Percentiles rank a stretch among this genome's conserved stretches.
These are phyloP conservation scores for Nyleta sp. DNA, from an alignment of 2,888 invertebrate species.

Conservation along the genomic window DNA sequence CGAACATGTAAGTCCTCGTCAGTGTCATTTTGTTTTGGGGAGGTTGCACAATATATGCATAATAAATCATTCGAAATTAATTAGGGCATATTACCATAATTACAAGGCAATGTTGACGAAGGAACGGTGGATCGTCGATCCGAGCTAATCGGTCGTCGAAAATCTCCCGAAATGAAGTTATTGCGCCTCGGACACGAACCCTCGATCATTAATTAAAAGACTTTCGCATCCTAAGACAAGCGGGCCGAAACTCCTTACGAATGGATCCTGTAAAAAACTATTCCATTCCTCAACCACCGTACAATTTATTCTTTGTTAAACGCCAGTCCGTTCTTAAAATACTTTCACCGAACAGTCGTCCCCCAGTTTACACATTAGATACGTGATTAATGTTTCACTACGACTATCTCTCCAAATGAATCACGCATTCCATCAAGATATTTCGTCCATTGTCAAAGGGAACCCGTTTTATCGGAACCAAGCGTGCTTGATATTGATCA, in stretches of 20 bases:
- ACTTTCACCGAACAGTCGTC: slow-evolving; percentile 34
- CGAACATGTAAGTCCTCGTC: slow-evolving; percentile 17
- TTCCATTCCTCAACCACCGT: too few species aligned
- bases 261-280: background rate
- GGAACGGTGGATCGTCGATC: slow-evolving; percentile 29
- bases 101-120: slow-evolving; percentile 41
- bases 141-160: slow-evolving; percentile 32
- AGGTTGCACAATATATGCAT: slow-evolving; percentile 16
- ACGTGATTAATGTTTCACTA: slow-evolving; percentile 46
- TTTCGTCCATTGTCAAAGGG: slow-evolving; percentile 32
- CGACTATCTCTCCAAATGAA: slow-evolving; percentile 26
- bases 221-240: background rate
- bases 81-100: slow-evolving; percentile 60
- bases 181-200: slow-evolving; percentile 20
- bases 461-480: too few species aligned
- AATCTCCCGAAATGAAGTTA: slow-evolving; percentile 29
- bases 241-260: background rate
- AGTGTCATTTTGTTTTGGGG: slow-evolving; percentile 38
- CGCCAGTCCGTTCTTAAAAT: slow-evolving; percentile 44
- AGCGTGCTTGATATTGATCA: background rate
- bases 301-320: slow-evolving; percentile 28
- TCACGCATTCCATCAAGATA: slow-evolving; percentile 45
- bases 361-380: slow-evolving; percentile 32
- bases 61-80: slow-evolving; percentile 61
- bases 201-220: slow-evolving; percentile 44